Evolutionary conservation across 2,888 invertebrate genomes (phyloP).

Genomic region (Artemia sinica): DNA sequence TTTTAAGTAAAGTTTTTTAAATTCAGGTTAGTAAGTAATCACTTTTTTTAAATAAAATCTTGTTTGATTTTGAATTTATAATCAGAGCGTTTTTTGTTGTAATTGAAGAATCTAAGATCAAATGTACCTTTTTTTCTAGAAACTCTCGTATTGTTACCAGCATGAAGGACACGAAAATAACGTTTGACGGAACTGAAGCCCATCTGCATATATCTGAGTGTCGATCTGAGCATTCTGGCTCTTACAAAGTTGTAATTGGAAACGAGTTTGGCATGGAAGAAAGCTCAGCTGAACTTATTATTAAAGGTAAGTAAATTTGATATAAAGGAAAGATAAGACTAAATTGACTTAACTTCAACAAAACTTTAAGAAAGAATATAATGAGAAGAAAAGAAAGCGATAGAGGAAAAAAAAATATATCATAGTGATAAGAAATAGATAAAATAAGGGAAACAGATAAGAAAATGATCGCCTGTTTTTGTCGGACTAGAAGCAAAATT

Average conservation of each 20-base stretch:
- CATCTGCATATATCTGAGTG: slow-evolving; percentile 59
- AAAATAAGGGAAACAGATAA: no score
- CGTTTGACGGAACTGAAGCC: slow-evolving; percentile 65
- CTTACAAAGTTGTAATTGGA: slow-evolving; percentile 64
- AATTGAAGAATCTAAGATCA: neutral
- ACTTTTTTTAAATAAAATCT: neutral
- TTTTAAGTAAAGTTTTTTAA: no score
- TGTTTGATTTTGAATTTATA: neutral
- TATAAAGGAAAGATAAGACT: no score
- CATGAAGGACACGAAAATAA: slow-evolving; percentile 54
- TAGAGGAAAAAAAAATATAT: no score
- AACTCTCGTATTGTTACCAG: slow-evolving; percentile 52
- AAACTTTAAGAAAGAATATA: no score
- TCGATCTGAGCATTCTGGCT: slow-evolving; percentile 53
- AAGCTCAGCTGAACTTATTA: slow-evolving; percentile 63
- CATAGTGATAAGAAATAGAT: no score
- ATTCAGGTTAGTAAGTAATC: no score
- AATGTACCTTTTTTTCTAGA: slow-evolving; percentile 28
- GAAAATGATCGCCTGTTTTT: no score
- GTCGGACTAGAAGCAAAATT: no score
- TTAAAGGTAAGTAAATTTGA: slow-evolving; percentile 38
- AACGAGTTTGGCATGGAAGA: slow-evolving; percentile 84
- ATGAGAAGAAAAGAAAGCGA: no score
- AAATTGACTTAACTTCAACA: neutral
- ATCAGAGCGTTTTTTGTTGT: neutral